Evolutionary conservation across 1,140 invertebrate genomes (phyloP).

Genomic region (Hydropsyche tenuis): DNA sequence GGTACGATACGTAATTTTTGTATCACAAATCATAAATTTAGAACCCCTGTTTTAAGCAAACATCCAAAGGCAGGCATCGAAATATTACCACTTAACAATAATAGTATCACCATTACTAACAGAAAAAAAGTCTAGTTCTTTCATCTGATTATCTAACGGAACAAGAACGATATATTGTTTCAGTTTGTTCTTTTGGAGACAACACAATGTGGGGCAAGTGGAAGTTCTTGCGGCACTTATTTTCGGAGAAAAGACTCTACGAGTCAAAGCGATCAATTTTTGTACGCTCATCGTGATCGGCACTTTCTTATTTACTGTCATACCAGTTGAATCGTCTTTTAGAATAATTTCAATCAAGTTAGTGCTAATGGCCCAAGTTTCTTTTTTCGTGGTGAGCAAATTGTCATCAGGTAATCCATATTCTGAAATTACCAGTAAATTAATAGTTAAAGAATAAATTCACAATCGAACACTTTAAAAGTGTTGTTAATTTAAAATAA

Average conservation of each 20-base stretch:
- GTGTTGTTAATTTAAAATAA: constrained; percentile 1
- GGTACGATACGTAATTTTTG: no score
- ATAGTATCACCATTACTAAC: constrained; percentile 84
- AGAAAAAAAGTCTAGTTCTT: constrained; percentile 83
- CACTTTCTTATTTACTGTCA: constrained; percentile 72
- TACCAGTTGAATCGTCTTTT: constrained; percentile 63
- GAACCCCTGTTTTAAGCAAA: no score
- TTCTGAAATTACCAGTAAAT: no score
- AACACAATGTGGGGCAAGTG: constrained; percentile 22
- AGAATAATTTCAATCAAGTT: constrained; percentile 72
- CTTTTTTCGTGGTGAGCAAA: constrained; percentile 66
- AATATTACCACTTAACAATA: constrained; percentile 70
- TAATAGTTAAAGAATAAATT: constrained; percentile 50
- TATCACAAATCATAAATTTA: no score
- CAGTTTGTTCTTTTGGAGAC: constrained; percentile 36
- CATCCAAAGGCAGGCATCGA: neutral
- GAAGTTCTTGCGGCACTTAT: constrained; percentile 37
- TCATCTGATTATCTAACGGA: constrained; percentile 78
- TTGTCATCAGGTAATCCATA: constrained; percentile 80
- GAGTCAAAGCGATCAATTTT: constrained; percentile 77
- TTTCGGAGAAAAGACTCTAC: constrained; percentile 70
- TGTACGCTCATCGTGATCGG: constrained; percentile 81
- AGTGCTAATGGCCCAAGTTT: constrained; percentile 70
- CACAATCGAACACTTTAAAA: constrained; percentile 12
- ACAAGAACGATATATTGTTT: constrained; percentile 68